Evolutionary conservation across 2,113 vertebrate genomes (phyloP), one percentile per base, ranked within the genome.

Genomic region (Oreochromis tanganicae): DNA sequence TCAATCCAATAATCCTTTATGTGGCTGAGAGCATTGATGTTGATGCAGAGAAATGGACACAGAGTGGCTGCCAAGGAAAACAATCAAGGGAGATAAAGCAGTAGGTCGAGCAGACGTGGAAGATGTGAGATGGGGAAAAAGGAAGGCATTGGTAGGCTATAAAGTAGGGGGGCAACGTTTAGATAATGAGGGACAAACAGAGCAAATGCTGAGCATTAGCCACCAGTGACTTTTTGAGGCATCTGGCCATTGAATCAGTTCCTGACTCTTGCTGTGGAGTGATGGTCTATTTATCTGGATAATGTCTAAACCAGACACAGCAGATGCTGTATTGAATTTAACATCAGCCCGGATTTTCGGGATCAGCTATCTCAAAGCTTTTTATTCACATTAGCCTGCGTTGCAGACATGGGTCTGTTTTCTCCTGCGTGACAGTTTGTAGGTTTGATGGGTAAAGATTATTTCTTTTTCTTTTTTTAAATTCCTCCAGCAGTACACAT

Each of bases 241-340:
- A 89, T 94, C 89, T 94, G 94, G 86, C 68, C 52, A 63, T 87
- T 86, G 85, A 93, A 91, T 94, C 55, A 81, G 84, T 81, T 29
- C 63, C 80, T 38, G 89, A 61, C 85, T 86, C 71, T 78, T 85
- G 84, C 91, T 85, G 61, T 56, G 54, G 87, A 82, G 80, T 83
- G 88, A 88, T 86, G 90, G 75, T 81, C 88, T 87, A 88, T 93
- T 91, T 88, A 85, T 91, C 83, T 61, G 71, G 86, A 55, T 94
- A 90, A 94, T 92, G 87, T 82, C 91, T 82, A 80, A 89, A 92
- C 59, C 93, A 93, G 94, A 92, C 82, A 50, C 59, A 84, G 84
- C 79, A 91, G 90, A 92, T 92, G 85, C 87, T 84, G 85, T 52
- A 84, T 90, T 90, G 75, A 87, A 91, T 94, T 92, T 71, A 82